Evolutionary conservation across 1,140 invertebrate genomes (phyloP), one percentile per base, ranked within the genome.

Genomic region (Pectinophora gossypiella): DNA sequence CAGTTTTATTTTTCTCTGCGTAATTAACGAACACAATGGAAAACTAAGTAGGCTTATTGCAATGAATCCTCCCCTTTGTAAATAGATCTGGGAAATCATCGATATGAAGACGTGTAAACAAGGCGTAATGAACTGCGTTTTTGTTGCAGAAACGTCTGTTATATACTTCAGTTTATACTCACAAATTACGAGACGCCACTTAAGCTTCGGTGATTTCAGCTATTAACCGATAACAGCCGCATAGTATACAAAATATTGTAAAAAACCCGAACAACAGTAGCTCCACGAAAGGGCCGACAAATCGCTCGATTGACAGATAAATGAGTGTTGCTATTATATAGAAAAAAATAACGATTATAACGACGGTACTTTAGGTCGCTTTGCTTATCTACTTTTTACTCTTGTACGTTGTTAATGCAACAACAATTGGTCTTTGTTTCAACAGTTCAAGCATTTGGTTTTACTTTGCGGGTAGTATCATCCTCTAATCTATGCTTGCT

Each of bases 21-120:
- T 15, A 16, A 40, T 2, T 40, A 50, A 46, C 15, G 23, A 9
- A 45, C 19, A 20, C 20, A 45, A 52, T 42, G 4, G 42, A 48
- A 44, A 19, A 38, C 48, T 10, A 35, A 52, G 20, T 23, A 19
- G 4, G 13, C 18, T 42, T 19, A 48, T 42, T 22, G 44, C 18
- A 35, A 46, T 27, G 54, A 53, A 81, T 84, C 75, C 80, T 75
- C 80, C 82, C 82, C 80, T 84, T 84, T 79, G 75, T 82, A 84
- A 84, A 81, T 76, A 79, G 56, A 71, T 70, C 54, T 19, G 54
- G 61, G 51, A 53, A 59, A 67, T 62, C 56, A 71, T 56, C 61
- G 60, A 67, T 63, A 59, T 70, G 58, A 68, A 77, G 72, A 86
- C 82, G 82, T 86, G 80, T 86, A 84, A 84, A 86, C 83, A 84